A percentile compares a stretch with the other conserved stretches of the same genome.
Evolutionary conservation across 2,888 invertebrate genomes (phyloP).

Genomic region (Linyphia triangularis): DNA sequence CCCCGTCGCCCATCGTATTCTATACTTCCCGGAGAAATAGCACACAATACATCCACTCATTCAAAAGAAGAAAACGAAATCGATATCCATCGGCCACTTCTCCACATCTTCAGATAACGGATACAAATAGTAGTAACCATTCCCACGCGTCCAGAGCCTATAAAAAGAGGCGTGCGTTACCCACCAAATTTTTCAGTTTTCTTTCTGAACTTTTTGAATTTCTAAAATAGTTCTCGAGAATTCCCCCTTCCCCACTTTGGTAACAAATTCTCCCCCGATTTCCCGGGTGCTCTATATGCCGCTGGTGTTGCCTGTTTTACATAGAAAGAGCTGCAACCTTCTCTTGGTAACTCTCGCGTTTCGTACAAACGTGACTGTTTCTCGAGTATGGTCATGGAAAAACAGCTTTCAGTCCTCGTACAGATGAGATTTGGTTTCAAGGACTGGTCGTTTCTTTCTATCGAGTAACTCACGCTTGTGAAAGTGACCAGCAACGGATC

Average conservation of each 20-base stretch:
- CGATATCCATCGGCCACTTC: background rate
- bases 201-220: background rate
- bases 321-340: constrained; percentile 69
- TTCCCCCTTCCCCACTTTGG: constrained; percentile 3
- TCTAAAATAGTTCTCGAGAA: constrained; percentile 11
- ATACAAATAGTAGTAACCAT: constrained; percentile 31
- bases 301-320: constrained; percentile 54
- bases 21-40: background rate
- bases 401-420: background rate
- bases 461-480: background rate
- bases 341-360: constrained; percentile 39
- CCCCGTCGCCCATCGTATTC: too few species aligned
- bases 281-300: constrained; percentile 48
- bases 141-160: background rate
- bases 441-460: background rate
- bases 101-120: background rate
- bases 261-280: constrained; percentile 49
- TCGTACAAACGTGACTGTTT: constrained; percentile 29
- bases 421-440: background rate
- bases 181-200: background rate
- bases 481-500: too few species aligned
- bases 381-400: background rate
- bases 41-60: background rate
- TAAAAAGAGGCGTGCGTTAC: background rate
- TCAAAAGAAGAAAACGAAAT: background rate